phyloP scores from a whole-genome alignment of 2,888 invertebrate genomes.

The Pachymerium ferrugineum region DNA sequence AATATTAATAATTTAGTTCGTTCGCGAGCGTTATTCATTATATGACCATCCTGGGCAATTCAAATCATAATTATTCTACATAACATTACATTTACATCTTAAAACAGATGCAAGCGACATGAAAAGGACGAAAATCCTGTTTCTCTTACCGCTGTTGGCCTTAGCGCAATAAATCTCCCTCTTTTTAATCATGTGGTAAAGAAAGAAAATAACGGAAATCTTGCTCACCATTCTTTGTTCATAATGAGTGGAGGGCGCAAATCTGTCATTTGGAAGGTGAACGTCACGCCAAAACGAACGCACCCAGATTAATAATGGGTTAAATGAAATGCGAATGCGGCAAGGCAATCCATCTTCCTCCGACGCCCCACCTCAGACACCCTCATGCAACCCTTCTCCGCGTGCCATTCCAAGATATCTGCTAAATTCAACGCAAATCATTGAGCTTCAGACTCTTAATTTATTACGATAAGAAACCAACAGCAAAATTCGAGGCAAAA shows the following conservation, averaged over 20 bases:
- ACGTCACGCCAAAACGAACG: conserved; percentile 22
- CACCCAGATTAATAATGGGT: conserved; percentile 27
- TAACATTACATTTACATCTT: not conserved
- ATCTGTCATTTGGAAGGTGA: conserved; percentile 20
- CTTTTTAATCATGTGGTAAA: conserved; percentile 3
- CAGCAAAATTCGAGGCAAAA: not conserved
- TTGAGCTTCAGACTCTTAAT: not conserved
- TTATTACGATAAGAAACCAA: not conserved
- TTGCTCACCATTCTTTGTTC: conserved; percentile 14
- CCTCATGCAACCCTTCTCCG: not conserved
- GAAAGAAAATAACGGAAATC: not conserved
- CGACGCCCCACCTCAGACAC: conserved; percentile 15
- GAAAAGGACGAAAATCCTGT: not conserved
- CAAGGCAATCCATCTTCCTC: conserved; percentile 16
- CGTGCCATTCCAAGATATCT: conserved; percentile 25
- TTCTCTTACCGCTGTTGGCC: not conserved
- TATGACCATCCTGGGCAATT: not conserved
- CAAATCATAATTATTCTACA: not conserved
- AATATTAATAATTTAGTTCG: not conserved
- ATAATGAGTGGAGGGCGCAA: conserved; percentile 14
- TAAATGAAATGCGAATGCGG: conserved; percentile 25
- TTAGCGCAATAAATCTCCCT: not conserved
- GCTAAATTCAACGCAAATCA: conserved; percentile 2
- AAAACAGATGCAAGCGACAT: not conserved
- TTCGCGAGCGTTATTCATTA: no score